A percentile compares a stretch with the other conserved stretches of the same genome.
Conservation (phyloP, 2,113 vertebrate genomes). For the Rissa tridactyla region DNA sequence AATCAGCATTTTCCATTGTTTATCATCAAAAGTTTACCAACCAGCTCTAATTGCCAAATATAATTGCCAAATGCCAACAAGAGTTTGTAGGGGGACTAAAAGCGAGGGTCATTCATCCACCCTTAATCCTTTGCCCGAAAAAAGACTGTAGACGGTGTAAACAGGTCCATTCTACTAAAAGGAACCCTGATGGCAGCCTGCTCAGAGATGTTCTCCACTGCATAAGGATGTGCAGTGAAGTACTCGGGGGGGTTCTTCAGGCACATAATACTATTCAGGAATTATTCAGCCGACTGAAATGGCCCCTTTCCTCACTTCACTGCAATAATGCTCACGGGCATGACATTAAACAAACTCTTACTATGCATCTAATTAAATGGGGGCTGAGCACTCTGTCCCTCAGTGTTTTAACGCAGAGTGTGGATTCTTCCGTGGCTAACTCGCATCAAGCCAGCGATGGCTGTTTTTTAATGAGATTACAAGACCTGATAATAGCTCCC, state of each 20-base stretch:
- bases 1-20: slow-evolving; percentile 1
- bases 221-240: background rate
- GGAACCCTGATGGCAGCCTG: background rate
- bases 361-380: slow-evolving; percentile 40
- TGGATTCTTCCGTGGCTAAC: background rate
- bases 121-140: background rate
- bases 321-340: background rate
- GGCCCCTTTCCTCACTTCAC: background rate
- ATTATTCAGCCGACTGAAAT: background rate
- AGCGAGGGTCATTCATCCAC: accelerated
- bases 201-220: background rate
- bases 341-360: slow-evolving; percentile 53
- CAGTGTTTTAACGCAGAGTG: background rate
- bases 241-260: background rate
- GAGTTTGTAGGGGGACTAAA: background rate
- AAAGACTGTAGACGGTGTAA: background rate
- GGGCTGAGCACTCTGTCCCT: background rate
- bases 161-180: background rate
- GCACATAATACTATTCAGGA: background rate
- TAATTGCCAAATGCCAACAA: background rate
- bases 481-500: slow-evolving; percentile 30
- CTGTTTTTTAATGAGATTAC: slow-evolving; percentile 37
- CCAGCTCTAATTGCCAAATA: background rate
- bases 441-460: background rate
- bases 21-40: slow-evolving; percentile 28